Evolutionary conservation across 2,113 vertebrate species (phyloP), one percentile per base, ranked within the genome.

Genomic region (Phyllopteryx taeniolatus): DNA sequence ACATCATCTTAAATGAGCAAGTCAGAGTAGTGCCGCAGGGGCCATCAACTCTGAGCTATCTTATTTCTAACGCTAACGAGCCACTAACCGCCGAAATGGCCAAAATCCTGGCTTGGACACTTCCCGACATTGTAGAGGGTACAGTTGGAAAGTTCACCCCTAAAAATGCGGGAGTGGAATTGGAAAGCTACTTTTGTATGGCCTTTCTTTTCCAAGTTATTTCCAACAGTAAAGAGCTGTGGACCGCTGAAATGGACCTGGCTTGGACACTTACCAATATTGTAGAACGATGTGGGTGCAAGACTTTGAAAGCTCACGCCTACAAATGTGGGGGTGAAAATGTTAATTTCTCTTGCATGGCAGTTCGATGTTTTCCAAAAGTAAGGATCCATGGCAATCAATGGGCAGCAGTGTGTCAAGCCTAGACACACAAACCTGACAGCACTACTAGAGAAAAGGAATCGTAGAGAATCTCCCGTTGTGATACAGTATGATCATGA

Each of bases 1-100:
- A 90, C 90, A 92, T 92, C 91, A 89, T 91, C 80, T 85, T 93
- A 92, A 93, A 91, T 88, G 90, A 93, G 86, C 92, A 90, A 90
- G 85, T 85, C 85, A 71, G 78, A 91, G 84, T 76, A 77, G 77
- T 62, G 76, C 82, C 86, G 11, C 75, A 83, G 93, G 91, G 85
- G 83, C 87, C 81, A 91, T 92, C 88, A 88, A 90, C 17, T 20
- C 31, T 15, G 11, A 14, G n/a, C 43, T 22, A 46, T 31, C 27
- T 33, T 33, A 59, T 59, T 59, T 57, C 22, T 22, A 60, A 85
- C 86, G 87, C 78, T 68, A 67, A 70, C 59, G 49, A 86, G 89
- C 86, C 90, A 83, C 83, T 88, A 87, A 87, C 59, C 57, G 75
- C 81, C 81, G 79, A 76, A 71, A 69, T 61, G 68, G 53, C 5